Conservation (phyloP, 2,888 invertebrate genomes). For the Argyresthia goedartella region DNA sequence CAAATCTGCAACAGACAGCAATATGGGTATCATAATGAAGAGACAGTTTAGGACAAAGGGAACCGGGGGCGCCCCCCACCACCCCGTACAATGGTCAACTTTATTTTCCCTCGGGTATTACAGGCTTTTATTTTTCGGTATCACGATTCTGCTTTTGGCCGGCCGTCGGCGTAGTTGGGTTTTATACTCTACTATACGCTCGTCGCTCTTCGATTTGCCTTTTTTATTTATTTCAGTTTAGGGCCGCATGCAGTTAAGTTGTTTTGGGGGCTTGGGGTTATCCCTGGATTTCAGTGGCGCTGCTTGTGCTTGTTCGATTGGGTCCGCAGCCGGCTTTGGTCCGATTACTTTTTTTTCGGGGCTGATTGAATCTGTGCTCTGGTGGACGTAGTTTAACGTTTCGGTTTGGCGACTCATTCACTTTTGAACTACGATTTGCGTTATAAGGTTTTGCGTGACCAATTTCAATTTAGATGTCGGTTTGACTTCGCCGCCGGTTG, state of each 20-base stretch:
- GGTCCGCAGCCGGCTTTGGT: constrained; percentile 45
- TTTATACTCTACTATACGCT: constrained; percentile 48
- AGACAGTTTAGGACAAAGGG: not conserved
- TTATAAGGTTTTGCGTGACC: constrained; percentile 21
- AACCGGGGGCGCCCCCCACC: not conserved
- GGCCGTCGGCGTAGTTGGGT: constrained; percentile 58
- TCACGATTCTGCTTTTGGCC: constrained; percentile 68
- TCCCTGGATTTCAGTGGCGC: constrained; percentile 54
- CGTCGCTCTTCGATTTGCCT: constrained; percentile 52
- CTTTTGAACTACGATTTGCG: constrained; percentile 32
- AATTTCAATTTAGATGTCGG: constrained; percentile 4
- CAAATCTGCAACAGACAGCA: no score
- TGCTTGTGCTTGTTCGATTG: constrained; percentile 58
- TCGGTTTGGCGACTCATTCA: constrained; percentile 48
- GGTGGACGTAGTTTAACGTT: constrained; percentile 60
- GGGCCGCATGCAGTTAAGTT: constrained; percentile 51
- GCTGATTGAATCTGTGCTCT: constrained; percentile 67
- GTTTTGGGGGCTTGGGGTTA: constrained; percentile 44
- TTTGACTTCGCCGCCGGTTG: not conserved
- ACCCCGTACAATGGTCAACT: constrained; percentile 25
- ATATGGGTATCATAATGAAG: no score
- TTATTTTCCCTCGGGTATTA: constrained; percentile 63
- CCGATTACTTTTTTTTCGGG: constrained; percentile 41
- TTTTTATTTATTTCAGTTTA: constrained; percentile 58
- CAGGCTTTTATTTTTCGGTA: constrained; percentile 67